Base-by-base conservation (phyloP, 2,888 invertebrate species). In the Himalopsyche kuldschensis region DNA sequence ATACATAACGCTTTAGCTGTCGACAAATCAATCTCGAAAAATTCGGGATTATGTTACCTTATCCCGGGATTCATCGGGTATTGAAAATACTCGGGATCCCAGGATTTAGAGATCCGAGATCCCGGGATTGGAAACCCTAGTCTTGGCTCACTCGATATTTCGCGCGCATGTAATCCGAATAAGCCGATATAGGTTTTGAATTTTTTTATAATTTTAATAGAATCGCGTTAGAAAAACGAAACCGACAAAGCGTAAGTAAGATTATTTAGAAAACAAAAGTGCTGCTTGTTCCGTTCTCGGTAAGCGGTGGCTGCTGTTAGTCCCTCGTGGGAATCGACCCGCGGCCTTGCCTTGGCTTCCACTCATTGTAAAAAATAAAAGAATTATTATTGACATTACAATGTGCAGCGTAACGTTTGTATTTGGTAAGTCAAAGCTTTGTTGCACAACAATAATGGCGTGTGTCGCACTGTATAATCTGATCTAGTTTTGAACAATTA, bases 251-350 rank as follows among this genome's bases (percentile, higher is more conserved):
- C 69, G 69, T 30, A 69, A 69, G 69, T 30, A 69, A 69, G 69
- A 27, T 27, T 41, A 41, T 41, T 69, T 30, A 27, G 69, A 69
- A 69, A 69, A 69, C 69, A 69, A 69, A 69, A 69, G 69, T 27
- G 27, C 20, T 15, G 30, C 27, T 27, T 30, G 69, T 69, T 69
- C 69, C 69, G 69, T 69, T 69, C 27, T 69, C 27, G 69, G 24
- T 27, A 69, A 27, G 69, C 69, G 69, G 69, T 69, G 11, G 69
- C 24, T 20, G 55, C 30, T 69, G 24, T 11, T 78, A 24, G 81
- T 79, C 84, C 79, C 79, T 84, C 86, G 86, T 86, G 86, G 82
- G 86, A 86, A 86, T 75, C 82, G 78, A 82, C 80, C 75, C 86
- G 78, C 81, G 86, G 82, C 84, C 84, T 86, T 84, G 86, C 82